These are phyloP conservation scores for Semotilus atromaculatus DNA, from an alignment of 2,797 vertebrate species.

Conservation along the genomic window DNA sequence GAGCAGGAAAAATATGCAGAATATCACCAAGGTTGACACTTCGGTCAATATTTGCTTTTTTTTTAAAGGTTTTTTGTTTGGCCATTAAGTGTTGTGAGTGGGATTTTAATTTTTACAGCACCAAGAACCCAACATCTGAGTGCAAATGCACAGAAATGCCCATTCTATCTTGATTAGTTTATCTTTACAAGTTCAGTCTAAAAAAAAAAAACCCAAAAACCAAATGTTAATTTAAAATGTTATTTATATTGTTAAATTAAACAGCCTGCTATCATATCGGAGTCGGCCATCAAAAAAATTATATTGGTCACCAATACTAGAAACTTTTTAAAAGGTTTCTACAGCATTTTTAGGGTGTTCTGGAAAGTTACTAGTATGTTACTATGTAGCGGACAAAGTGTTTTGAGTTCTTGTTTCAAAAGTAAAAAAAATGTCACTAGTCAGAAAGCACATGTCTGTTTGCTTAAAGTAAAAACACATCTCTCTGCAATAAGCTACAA, in stretches of 20 bases:
- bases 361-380: background rate
- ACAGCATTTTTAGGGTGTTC: no score
- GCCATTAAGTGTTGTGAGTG: background rate
- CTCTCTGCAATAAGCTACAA: background rate
- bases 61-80: background rate
- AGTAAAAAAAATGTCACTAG: background rate
- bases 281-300: no score
- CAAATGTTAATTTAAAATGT: no score
- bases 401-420: background rate
- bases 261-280: background rate
- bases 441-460: background rate
- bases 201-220: background rate
- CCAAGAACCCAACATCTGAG: background rate
- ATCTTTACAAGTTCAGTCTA: background rate
- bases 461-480: background rate
- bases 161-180: background rate
- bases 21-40: background rate
- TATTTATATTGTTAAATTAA: background rate
- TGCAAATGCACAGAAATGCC: background rate
- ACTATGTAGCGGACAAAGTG: background rate
- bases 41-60: no score
- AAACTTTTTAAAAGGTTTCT: no score
- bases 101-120: background rate
- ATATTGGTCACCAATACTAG: no score
- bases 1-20: background rate